Evolutionary conservation across 2,797 vertebrate genomes (phyloP), one percentile per base, ranked within the genome.

Genomic region (Oryzias dopingdopingensis): DNA sequence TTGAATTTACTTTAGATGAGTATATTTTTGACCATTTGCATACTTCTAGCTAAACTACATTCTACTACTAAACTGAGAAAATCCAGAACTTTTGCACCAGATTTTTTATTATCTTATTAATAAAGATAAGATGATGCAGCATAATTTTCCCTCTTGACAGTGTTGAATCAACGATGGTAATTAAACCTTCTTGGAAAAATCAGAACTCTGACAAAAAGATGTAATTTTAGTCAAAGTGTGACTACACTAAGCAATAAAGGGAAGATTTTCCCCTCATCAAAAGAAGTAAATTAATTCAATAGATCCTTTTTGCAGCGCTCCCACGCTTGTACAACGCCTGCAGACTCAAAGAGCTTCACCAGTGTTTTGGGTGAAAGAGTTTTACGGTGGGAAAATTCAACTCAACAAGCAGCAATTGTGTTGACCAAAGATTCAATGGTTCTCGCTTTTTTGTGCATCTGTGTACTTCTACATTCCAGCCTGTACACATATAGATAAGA

Each of bases 401-500:
- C 52, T 69, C 58, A 63, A 76, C 76, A 84, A 85, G 77, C 52
- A 64, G 68, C 6, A 17, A 55, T 59, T 70, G 76, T 74, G 58
- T 59, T 49, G 49, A 57, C 70, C 59, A 74, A 67, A 52, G 23
- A 37, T 56, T 74, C 51, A 82, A 50, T 59, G 65, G 80, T 59
- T 79, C 79, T 68, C 1, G 4, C 56, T 60, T 62, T 23, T 40
- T 16, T 66, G 53, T 58, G 49, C 41, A 56, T 42, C 20, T 57
- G 42, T 45, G 41, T 26, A 13, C 1, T 24, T 49, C 52, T 70
- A 49, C 53, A 62, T 76, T 76, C 72, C 53, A 56, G 72, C 58
- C 72, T 82, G 78, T 67, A 43, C 71, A 77, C 63, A 79, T 67
- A 47, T 2, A 84, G 85, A 88, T 87, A 87, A 86, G 74, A 78